Conservation (phyloP, 2,797 vertebrate genomes). For the Psittacula echo region DNA sequence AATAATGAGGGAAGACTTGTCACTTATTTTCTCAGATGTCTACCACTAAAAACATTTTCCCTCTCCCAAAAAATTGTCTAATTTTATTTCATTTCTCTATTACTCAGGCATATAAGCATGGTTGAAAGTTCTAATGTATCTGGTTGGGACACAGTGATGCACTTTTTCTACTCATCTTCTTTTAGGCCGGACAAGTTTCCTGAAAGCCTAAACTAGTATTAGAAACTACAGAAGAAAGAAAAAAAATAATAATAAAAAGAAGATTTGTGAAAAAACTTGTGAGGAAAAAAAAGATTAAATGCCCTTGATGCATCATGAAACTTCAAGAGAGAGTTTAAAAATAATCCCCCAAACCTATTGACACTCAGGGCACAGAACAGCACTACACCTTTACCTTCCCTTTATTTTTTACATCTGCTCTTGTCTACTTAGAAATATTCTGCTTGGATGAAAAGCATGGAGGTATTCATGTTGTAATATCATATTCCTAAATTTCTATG, state of each 20-base stretch:
- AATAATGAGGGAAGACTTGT: not conserved
- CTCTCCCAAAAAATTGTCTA: not conserved
- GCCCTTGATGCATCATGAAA: not conserved
- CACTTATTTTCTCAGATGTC: not conserved
- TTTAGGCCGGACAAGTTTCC: not conserved
- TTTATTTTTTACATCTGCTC: not conserved
- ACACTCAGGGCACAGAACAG: not conserved
- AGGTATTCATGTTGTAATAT: not conserved
- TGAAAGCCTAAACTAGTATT: not conserved
- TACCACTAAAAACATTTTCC: not conserved
- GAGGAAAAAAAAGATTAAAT: not conserved
- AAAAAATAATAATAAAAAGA: not conserved
- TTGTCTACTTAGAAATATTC: not conserved
- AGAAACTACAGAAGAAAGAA: not conserved
- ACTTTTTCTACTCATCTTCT: not conserved
- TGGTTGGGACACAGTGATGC: not conserved
- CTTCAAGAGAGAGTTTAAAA: conserved; percentile 7
- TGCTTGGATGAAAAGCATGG: not conserved
- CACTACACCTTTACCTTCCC: not conserved
- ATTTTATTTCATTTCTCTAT: not conserved
- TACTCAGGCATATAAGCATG: not conserved
- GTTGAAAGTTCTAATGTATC: not conserved
- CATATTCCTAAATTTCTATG: not conserved
- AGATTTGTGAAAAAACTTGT: not conserved
- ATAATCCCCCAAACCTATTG: not conserved